Conservation (phyloP, 2,888 invertebrate species). For the Drosophila emarginata region DNA sequence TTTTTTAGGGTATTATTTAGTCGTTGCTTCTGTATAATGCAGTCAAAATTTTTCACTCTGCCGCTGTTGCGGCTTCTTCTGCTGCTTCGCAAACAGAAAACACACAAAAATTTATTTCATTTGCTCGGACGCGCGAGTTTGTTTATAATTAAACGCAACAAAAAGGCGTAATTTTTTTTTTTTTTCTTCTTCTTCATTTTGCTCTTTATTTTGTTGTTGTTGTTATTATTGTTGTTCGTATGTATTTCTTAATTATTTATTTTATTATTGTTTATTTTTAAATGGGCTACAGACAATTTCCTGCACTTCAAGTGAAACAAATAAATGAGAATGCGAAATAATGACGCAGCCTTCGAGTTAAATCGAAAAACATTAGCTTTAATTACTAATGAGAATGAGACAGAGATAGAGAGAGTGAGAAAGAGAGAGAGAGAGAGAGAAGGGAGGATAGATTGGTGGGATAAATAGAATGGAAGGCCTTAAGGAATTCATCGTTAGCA, state of each 20-base stretch:
- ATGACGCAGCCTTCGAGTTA: constrained; percentile 61
- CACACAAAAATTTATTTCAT: constrained; percentile 6
- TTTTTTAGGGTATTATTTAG: neutral
- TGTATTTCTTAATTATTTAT: constrained; percentile 76
- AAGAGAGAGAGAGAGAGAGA: constrained; percentile 16
- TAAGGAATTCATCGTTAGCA: no score
- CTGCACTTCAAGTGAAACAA: constrained; percentile 76
- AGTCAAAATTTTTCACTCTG: neutral
- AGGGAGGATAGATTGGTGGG: no score
- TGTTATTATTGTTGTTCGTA: neutral
- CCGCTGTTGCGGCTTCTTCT: constrained; percentile 13
- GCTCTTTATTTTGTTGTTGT: neutral
- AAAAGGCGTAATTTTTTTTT: constrained; percentile 39
- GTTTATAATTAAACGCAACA: constrained; percentile 74
- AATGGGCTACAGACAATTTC: constrained; percentile 79
- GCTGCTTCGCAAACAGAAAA: constrained; percentile 3
- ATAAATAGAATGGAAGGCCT: no score
- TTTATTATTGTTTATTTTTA: constrained; percentile 79
- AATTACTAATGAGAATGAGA: constrained; percentile 45
- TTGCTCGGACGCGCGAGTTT: constrained; percentile 31
- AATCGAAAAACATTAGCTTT: constrained; percentile 41
- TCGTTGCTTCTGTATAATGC: neutral
- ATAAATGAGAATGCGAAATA: constrained; percentile 52
- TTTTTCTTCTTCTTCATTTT: neutral
- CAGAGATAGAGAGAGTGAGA: no score